Base-by-base conservation (phyloP, 1,140 invertebrate genomes). In the Megathymus violae region DNA sequence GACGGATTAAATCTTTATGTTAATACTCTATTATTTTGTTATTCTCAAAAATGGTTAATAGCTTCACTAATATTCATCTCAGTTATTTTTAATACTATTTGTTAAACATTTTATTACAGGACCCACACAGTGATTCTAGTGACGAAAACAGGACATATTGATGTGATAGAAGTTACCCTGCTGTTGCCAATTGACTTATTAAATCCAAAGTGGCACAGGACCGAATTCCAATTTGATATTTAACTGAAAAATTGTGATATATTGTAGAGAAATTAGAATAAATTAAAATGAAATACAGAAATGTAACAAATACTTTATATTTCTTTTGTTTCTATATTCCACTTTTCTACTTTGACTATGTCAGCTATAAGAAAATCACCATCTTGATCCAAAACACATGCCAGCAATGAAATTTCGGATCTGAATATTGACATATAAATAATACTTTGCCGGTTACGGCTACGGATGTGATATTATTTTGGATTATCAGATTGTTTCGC, bases 51-150 rank as follows among this genome's bases (percentile, higher is more conserved):
- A n/a, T n/a, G n/a, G n/a, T n/a, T n/a, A n/a, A n/a, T n/a, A n/a
- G n/a, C n/a, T n/a, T n/a, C n/a, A n/a, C n/a, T n/a, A n/a, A n/a
- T n/a, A n/a, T n/a, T n/a, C n/a, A n/a, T n/a, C n/a, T n/a, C n/a
- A n/a, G n/a, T n/a, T n/a, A n/a, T n/a, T n/a, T n/a, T n/a, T n/a
- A n/a, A n/a, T n/a, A n/a, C n/a, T n/a, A n/a, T n/a, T n/a, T n/a
- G n/a, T n/a, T n/a, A n/a, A n/a, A n/a, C n/a, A n/a, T 64, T 77
- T 70, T 68, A 76, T 91, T 91, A 52, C 80, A 95, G 94, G 64
- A 95, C 95, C 3, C 94, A 95, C 62, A 94, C n/a, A 0, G 85
- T 96, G 3, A 92, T 96, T 58, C 78, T 95, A 5, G 83, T 96
- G 4, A 94, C 95, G 70, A 88, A 90, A 31, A 78, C 93, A n/a